These are phyloP conservation scores for Lucinisca nassula DNA, from an alignment of 2,888 invertebrate genomes.

Conservation along the genomic window DNA sequence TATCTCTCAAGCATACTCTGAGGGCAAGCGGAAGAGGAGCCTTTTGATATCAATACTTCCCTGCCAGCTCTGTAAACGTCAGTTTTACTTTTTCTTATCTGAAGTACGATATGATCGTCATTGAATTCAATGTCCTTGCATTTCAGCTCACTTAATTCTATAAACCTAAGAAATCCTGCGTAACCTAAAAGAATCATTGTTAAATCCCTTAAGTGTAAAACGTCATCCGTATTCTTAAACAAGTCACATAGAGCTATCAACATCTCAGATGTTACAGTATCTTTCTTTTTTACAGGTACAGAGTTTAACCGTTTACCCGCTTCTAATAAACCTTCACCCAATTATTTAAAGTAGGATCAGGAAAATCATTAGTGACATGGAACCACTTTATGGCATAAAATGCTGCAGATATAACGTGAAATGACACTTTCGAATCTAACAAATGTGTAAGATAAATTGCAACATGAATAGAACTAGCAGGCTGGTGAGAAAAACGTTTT, in stretches of 20 bases:
- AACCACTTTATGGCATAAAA: slow-evolving; percentile 61
- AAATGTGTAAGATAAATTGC: slow-evolving; percentile 47
- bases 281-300: slow-evolving; percentile 46
- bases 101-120: too few relatives aligned
- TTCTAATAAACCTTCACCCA: slow-evolving; percentile 35
- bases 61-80: too few relatives aligned
- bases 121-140: too few relatives aligned
- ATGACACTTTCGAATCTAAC: slow-evolving; percentile 29
- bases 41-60: too few relatives aligned
- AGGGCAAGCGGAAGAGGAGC: too few relatives aligned
- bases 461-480: slow-evolving; percentile 36
- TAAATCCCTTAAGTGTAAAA: slow-evolving; percentile 23
- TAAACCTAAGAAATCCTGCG: too few relatives aligned
- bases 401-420: slow-evolving; percentile 20
- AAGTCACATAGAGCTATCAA: slow-evolving; percentile 30
- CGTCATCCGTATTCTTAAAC: background rate
- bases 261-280: slow-evolving; percentile 37
- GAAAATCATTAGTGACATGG: slow-evolving; percentile 15
- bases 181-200: too few relatives aligned
- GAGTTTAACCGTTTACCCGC: slow-evolving; percentile 35
- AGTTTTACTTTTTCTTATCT: too few relatives aligned
- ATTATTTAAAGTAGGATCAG: slow-evolving; percentile 42
- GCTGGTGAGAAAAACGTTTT: slow-evolving; percentile 11
- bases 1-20: too few relatives aligned
- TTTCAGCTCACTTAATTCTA: too few relatives aligned